Conservation (phyloP, 2,113 vertebrate genomes). For the Cryptomyrus ogoouensis region DNA sequence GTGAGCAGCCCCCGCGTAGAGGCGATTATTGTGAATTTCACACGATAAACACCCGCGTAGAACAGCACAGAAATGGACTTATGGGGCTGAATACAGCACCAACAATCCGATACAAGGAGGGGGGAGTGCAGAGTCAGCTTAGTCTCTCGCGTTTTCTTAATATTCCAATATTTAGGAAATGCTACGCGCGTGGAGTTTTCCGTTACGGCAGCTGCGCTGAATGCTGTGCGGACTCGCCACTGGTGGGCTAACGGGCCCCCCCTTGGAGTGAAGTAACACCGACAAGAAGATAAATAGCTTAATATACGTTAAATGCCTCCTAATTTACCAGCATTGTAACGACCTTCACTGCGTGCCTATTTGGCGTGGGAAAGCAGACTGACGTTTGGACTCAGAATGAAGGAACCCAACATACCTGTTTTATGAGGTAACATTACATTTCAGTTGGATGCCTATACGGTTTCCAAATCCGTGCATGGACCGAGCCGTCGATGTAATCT, state of each 20-base stretch:
- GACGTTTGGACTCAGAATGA: conserved; percentile 44
- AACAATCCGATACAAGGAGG: conserved; percentile 47
- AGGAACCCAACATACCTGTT: conserved; percentile 43
- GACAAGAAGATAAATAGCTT: conserved; percentile 18
- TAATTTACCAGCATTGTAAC: conserved; percentile 31
- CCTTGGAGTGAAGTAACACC: conserved; percentile 22
- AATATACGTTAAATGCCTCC: conserved; percentile 30
- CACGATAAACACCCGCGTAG: neutral
- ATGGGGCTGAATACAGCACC: conserved; percentile 38
- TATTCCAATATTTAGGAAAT: conserved; percentile 44
- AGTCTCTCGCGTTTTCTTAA: conserved; percentile 26
- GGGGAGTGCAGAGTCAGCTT: conserved; percentile 23
- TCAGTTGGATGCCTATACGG: neutral
- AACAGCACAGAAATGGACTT: neutral
- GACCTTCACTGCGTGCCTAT: neutral
- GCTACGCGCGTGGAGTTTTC: conserved; percentile 25
- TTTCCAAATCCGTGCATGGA: neutral
- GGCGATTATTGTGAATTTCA: neutral
- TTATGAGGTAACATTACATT: conserved; percentile 50
- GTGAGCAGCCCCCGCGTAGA: neutral
- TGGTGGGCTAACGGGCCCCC: conserved; percentile 10
- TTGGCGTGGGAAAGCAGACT: conserved; percentile 31
- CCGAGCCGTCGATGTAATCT: neutral
- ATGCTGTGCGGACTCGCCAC: conserved; percentile 27
- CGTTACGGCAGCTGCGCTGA: conserved; percentile 7